A percentile compares a stretch with the other conserved stretches of the same genome.
phyloP scores from a whole-genome alignment of 2,888 invertebrate species.

The Cerastis leucographa region DNA sequence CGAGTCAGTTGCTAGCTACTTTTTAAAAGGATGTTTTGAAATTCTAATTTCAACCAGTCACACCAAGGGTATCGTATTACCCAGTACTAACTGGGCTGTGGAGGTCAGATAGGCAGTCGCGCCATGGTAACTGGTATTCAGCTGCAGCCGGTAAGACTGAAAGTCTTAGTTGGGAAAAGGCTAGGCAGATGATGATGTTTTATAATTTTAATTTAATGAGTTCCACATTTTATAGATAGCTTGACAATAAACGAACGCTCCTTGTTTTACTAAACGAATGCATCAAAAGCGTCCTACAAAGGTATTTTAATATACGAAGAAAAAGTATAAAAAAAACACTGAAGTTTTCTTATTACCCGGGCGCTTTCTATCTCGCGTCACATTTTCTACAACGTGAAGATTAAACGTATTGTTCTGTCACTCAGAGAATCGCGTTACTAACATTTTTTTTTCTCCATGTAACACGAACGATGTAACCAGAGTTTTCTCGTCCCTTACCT shows the following conservation, averaged over 20 bases:
- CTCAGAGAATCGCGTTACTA: conserved; percentile 85
- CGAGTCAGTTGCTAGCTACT: conserved; percentile 21
- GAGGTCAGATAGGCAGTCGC: no score
- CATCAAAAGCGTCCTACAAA: conserved; percentile 49
- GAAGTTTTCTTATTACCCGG: conserved; percentile 68
- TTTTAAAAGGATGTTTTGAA: conserved; percentile 5
- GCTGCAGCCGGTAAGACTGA: no score
- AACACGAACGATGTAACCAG: conserved; percentile 81
- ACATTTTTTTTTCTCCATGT: conserved; percentile 81
- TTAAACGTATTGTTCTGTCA: conserved; percentile 88
- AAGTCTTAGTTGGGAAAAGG: no score
- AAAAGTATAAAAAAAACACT: conserved; percentile 60
- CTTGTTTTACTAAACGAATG: conserved; percentile 43
- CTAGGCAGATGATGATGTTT: background rate
- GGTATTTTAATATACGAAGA: conserved; percentile 62
- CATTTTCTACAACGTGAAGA: conserved; percentile 82
- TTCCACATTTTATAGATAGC: background rate
- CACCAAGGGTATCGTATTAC: no score
- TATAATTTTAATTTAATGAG: conserved; percentile 9
- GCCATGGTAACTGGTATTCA: no score
- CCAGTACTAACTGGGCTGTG: no score
- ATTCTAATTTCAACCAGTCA: no score
- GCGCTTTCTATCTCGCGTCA: conserved; percentile 75
- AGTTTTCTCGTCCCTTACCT: conserved; percentile 79
- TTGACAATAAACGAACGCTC: background rate